A percentile compares a stretch with the other conserved stretches of the same genome.
phyloP scores from a whole-genome alignment of 1,140 invertebrate species.

The Eurosta solidaginis region DNA sequence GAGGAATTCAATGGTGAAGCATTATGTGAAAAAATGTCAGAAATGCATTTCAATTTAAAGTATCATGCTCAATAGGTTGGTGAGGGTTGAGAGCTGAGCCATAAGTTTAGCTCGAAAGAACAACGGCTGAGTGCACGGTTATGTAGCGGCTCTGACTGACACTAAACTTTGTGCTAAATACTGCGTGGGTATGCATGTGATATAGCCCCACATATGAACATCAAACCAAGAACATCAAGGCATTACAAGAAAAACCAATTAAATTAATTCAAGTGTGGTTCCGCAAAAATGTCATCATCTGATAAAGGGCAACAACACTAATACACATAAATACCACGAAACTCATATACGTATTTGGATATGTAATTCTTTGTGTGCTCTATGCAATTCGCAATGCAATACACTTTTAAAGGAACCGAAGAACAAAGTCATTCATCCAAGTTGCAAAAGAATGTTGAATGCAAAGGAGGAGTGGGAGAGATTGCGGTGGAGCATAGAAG shows the following conservation, averaged over 20 bases:
- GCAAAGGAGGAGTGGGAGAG: not conserved
- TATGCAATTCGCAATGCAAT: not conserved
- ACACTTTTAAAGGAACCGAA: not conserved
- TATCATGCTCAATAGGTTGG: not conserved
- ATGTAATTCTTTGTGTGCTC: not conserved
- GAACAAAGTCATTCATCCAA: not conserved
- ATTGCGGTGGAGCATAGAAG: not conserved
- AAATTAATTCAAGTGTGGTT: conserved; percentile 31
- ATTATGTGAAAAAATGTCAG: conserved; percentile 27
- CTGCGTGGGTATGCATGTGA: not conserved
- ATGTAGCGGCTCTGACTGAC: not conserved
- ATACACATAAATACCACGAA: not conserved
- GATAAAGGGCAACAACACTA: not conserved
- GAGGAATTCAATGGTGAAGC: conserved; percentile 5
- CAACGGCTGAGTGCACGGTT: not conserved
- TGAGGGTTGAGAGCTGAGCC: not conserved
- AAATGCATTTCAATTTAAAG: not conserved
- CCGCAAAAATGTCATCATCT: conserved; percentile 30
- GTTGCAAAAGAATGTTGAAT: not conserved
- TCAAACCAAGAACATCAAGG: not conserved
- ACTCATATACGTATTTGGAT: not conserved
- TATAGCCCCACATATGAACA: not conserved
- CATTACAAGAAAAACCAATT: conserved; percentile 30
- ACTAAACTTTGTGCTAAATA: not conserved
- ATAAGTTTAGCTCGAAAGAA: not conserved